Evolutionary conservation across 1,140 invertebrate genomes (phyloP).

Genomic region (Cydia fagiglandana): DNA sequence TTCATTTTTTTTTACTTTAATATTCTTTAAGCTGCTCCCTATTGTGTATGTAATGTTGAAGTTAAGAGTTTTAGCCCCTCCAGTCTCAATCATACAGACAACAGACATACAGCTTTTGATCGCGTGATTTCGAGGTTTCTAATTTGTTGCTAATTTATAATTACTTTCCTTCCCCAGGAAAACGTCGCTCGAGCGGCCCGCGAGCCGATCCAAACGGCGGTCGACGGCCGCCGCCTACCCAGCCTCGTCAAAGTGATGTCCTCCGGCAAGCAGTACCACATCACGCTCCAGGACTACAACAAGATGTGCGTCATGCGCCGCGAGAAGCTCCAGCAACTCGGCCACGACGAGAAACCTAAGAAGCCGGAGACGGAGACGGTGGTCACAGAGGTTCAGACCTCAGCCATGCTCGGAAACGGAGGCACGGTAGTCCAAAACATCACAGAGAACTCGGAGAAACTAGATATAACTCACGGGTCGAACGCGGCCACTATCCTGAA

Average conservation of each 20-base stretch:
- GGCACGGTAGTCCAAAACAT: conserved; percentile 60
- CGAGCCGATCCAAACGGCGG: conserved; percentile 78
- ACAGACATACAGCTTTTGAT: too few relatives aligned
- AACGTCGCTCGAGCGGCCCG: conserved; percentile 68
- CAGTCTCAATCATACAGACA: too few relatives aligned
- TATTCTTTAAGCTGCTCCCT: too few relatives aligned
- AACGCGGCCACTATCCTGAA: conserved; percentile 72
- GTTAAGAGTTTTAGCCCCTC: too few relatives aligned
- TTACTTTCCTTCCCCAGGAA: conserved; percentile 57
- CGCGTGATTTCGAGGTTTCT: too few relatives aligned
- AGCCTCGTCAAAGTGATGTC: conserved; percentile 82
- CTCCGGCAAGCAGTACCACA: conserved; percentile 83
- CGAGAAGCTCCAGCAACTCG: conserved; percentile 81
- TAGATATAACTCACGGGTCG: conserved; percentile 48
- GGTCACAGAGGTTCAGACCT: conserved; percentile 62
- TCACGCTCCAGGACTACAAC: conserved; percentile 85
- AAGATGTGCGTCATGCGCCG: conserved; percentile 84
- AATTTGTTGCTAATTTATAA: too few relatives aligned
- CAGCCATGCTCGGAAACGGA: conserved; percentile 58
- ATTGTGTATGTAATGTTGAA: too few relatives aligned
- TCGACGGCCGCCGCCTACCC: conserved; percentile 79
- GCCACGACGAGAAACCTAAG: conserved; percentile 71
- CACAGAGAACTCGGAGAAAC: conserved; percentile 47
- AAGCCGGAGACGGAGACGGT: conserved; percentile 51
- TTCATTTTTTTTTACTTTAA: too few relatives aligned